phyloP scores from a whole-genome alignment of 2,113 vertebrate species.

The Solea solea region DNA sequence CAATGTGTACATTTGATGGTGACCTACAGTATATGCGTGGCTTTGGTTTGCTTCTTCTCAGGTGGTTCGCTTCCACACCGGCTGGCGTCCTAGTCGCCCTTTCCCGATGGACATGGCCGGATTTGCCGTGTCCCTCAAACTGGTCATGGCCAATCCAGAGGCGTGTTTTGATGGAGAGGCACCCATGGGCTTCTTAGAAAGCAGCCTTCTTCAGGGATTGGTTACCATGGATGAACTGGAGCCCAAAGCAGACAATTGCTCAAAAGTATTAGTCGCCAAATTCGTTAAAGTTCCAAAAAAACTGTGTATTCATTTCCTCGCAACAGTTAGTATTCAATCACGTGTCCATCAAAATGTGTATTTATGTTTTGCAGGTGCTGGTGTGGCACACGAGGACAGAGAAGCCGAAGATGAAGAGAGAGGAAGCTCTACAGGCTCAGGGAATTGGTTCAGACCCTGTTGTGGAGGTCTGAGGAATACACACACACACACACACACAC shows the following conservation, averaged over 20 bases:
- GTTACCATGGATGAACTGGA: conserved; percentile 90
- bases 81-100: conserved; percentile 89
- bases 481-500: conserved; percentile 18
- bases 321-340: background rate
- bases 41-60: conserved; percentile 15
- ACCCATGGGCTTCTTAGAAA: conserved; percentile 90
- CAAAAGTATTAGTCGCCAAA: conserved; percentile 77
- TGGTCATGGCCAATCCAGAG: conserved; percentile 83
- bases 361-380: conserved; percentile 80
- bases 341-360: background rate
- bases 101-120: conserved; percentile 94
- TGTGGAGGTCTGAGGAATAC: conserved; percentile 84
- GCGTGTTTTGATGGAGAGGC: conserved; percentile 86
- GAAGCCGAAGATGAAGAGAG: conserved; percentile 93
- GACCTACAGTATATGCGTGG: background rate
- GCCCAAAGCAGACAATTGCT: conserved; percentile 89
- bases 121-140: conserved; percentile 86
- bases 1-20: no score
- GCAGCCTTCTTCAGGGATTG: conserved; percentile 87
- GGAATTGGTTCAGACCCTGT: conserved; percentile 88
- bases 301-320: background rate
- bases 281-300: background rate
- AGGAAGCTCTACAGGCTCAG: conserved; percentile 87
- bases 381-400: conserved; percentile 94
- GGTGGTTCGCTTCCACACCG: conserved; percentile 89